phyloP scores from a whole-genome alignment of 2,797 vertebrate genomes.

The Lepus oiostolus region DNA sequence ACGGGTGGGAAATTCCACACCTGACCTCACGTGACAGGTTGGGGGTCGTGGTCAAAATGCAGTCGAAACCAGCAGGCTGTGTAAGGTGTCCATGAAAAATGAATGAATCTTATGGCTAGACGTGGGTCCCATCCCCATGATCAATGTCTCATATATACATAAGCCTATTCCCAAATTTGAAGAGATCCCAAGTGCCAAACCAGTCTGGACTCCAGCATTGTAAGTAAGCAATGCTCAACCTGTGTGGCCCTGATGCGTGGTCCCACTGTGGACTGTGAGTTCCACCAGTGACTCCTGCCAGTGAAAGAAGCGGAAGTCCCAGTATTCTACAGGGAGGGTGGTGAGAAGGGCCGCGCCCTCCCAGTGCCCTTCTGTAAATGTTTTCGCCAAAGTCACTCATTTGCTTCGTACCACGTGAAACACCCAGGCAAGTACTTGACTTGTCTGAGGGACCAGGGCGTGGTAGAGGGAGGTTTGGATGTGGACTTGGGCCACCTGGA shows the following conservation, averaged over 20 bases:
- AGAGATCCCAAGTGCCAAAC: background rate
- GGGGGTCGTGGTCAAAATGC: background rate
- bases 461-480: background rate
- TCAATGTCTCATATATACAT: background rate
- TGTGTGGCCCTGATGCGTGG: background rate
- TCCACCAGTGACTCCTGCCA: background rate
- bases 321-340: background rate
- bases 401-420: background rate
- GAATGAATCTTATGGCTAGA: background rate
- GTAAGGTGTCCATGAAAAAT: background rate
- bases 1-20: background rate
- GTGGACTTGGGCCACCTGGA: background rate
- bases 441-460: background rate
- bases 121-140: background rate
- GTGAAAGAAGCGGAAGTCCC: background rate
- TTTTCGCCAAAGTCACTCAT: background rate
- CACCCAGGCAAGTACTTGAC: background rate
- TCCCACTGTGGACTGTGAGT: background rate
- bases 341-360: accelerated
- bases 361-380: accelerated
- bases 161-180: background rate
- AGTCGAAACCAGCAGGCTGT: no score
- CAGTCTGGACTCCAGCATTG: background rate
- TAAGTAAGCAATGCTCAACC: background rate
- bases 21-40: background rate